Evolutionary conservation across 2,797 vertebrate species (phyloP).

Genomic region (Simalia tracyae): DNA sequence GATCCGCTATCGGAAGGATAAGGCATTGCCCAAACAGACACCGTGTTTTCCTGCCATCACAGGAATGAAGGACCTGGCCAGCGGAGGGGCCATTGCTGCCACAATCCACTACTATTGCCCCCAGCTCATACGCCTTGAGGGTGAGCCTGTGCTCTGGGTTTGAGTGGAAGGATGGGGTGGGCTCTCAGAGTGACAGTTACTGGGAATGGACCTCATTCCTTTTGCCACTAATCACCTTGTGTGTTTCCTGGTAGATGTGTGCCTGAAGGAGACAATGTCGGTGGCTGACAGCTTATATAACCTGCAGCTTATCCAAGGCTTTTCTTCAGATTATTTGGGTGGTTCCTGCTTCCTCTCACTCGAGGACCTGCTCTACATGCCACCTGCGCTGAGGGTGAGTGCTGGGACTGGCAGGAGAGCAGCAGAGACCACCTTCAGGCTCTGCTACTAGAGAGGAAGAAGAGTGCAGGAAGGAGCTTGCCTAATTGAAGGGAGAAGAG

Average conservation of each 20-base stretch:
- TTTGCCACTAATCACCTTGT: neutral
- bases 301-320: conserved; percentile 87
- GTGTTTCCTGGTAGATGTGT: conserved; percentile 76
- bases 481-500: neutral
- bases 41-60: conserved; percentile 84
- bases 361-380: conserved; percentile 87
- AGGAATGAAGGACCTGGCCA: conserved; percentile 85
- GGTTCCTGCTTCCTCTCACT: conserved; percentile 85
- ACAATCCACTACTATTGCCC: conserved; percentile 91
- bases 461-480: neutral
- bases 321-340: conserved; percentile 85
- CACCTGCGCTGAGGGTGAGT: conserved; percentile 81
- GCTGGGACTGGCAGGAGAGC: neutral
- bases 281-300: conserved; percentile 88
- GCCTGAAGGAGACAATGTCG: conserved; percentile 90
- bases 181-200: neutral
- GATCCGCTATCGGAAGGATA: conserved; percentile 93
- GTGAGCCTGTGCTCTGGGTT: conserved; percentile 60
- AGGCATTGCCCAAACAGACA: conserved; percentile 81
- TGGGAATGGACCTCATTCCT: too few relatives aligned
- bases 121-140: conserved; percentile 85
- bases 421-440: neutral
- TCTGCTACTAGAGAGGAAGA: neutral
- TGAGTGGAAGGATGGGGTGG: neutral
- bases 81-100: conserved; percentile 85